Evolutionary conservation across 2,113 vertebrate species (phyloP).

Genomic region (Poeciliopsis prolifica): DNA sequence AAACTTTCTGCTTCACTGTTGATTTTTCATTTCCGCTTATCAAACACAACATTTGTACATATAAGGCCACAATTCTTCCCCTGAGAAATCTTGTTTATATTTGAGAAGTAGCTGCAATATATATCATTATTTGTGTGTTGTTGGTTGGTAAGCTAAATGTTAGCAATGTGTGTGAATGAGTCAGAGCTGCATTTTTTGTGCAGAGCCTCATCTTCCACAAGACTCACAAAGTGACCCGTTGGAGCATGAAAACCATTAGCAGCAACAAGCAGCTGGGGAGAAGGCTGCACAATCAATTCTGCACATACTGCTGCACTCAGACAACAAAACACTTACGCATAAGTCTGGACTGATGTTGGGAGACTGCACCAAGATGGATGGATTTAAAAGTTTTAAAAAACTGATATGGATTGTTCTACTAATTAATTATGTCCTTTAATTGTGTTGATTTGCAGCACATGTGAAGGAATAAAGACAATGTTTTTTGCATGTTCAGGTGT

Average conservation of each 20-base stretch:
- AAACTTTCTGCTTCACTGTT: background rate
- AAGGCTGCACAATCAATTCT: constrained; percentile 7
- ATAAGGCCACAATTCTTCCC: background rate
- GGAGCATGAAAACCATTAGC: constrained; percentile 5
- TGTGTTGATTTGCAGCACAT: background rate
- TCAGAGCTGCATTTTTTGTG: background rate
- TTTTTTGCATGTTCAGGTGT: background rate
- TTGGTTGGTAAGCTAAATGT: background rate
- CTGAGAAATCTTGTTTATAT: background rate
- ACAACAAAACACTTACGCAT: background rate
- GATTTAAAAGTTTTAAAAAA: background rate
- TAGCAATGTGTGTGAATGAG: background rate
- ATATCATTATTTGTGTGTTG: background rate
- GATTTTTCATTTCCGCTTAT: constrained; percentile 1
- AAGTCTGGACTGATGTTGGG: background rate
- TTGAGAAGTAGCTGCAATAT: background rate
- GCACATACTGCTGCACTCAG: background rate
- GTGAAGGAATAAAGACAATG: background rate
- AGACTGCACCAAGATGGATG: background rate
- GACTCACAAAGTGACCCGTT: background rate
- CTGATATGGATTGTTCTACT: background rate
- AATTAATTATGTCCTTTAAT: background rate
- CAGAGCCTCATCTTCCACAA: background rate
- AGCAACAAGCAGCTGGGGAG: constrained; percentile 16
- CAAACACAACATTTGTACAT: background rate